phyloP scores from a whole-genome alignment of 2,113 vertebrate species.

The Athene noctua region DNA sequence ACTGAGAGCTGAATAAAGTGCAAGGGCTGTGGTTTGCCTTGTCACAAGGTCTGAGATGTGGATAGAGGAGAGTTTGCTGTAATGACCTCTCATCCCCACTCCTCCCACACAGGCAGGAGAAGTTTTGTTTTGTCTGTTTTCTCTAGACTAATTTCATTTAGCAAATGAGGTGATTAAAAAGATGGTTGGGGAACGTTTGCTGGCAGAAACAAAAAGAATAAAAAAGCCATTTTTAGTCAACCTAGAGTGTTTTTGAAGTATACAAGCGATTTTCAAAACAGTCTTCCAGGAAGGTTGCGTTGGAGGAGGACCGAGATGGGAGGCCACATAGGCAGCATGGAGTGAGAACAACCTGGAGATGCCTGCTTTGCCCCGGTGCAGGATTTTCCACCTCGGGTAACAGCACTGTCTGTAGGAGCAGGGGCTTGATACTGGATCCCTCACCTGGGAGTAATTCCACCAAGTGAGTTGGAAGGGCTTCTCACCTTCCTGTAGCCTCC shows the following conservation, averaged over 20 bases:
- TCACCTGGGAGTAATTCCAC: accelerated
- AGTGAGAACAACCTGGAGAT: background rate
- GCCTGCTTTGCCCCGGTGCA: background rate
- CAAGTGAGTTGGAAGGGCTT: accelerated
- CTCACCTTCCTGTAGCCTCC: background rate
- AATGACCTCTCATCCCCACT: background rate
- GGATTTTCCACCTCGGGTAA: background rate
- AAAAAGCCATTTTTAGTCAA: background rate
- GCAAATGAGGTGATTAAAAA: background rate
- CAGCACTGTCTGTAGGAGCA: accelerated
- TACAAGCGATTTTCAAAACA: background rate
- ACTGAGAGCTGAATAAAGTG: background rate
- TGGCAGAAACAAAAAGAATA: background rate
- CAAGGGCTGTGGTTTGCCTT: background rate
- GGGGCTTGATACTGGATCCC: background rate
- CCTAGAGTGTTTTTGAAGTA: background rate
- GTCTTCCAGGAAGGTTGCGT: background rate
- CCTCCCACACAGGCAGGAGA: background rate
- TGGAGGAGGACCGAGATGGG: background rate
- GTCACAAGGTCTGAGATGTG: background rate
- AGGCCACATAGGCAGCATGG: accelerated
- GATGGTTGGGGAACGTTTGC: background rate
- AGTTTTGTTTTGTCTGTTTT: background rate
- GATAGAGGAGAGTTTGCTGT: background rate
- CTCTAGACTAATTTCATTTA: background rate